Percentiles rank a stretch among this genome's conserved stretches.
These are phyloP conservation scores for Phyllostomus discolor DNA, from an alignment of 2,113 vertebrate species.

Conservation along the genomic window DNA sequence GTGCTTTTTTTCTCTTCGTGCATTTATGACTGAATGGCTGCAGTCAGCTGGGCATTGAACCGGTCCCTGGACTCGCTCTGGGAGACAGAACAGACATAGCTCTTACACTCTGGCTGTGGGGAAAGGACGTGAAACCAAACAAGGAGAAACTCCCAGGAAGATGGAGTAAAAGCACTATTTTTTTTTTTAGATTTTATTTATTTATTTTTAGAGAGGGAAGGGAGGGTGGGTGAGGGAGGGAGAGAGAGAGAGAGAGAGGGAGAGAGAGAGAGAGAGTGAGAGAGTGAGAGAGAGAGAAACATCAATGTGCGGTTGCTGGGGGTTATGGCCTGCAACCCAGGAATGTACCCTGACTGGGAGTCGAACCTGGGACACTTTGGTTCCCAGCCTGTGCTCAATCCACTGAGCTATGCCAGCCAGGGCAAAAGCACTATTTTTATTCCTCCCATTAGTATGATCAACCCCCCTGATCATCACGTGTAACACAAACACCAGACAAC, in stretches of 20 bases:
- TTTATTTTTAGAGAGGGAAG: too few species aligned
- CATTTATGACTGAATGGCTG: background rate
- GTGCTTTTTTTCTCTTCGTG: background rate
- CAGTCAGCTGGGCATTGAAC: background rate
- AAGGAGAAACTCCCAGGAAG: background rate
- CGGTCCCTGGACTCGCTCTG: background rate
- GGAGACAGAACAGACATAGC: background rate
- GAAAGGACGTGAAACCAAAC: background rate
- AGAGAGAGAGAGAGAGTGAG: too few species aligned
- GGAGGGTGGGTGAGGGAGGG: too few species aligned
- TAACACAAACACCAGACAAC: background rate
- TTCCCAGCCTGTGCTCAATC: too few species aligned
- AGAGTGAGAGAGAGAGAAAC: too few species aligned
- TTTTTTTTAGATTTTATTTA: too few species aligned
- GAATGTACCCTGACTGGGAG: too few species aligned
- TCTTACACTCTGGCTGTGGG: background rate
- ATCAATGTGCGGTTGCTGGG: too few species aligned
- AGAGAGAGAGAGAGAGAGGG: too few species aligned
- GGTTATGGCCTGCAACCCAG: too few species aligned
- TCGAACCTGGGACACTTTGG: too few species aligned
- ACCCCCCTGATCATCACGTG: background rate
- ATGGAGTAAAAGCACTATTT: background rate
- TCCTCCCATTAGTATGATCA: background rate
- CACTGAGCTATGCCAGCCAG: too few species aligned
- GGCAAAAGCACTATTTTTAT: background rate